phyloP scores from a whole-genome alignment of 2,888 invertebrate species.

The Eupithecia inturbata region DNA sequence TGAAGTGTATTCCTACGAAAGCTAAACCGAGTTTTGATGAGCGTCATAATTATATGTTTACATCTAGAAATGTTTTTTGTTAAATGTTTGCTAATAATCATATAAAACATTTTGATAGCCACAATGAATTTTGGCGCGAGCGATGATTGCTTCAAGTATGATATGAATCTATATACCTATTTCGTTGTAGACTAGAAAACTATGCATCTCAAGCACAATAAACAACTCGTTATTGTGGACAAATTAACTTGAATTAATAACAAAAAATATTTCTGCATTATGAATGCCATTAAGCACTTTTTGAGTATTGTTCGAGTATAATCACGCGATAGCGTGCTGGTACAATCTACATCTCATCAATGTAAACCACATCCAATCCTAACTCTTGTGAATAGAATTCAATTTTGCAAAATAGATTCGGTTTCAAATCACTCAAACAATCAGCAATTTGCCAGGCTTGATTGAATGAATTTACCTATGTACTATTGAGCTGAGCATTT shows the following conservation, averaged over 20 bases:
- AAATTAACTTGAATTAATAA: constrained; percentile 37
- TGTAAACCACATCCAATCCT: constrained; percentile 24
- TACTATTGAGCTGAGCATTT: constrained; percentile 30
- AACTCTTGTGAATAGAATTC: constrained; percentile 26
- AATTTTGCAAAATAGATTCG: constrained; percentile 31
- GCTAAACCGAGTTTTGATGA: background rate
- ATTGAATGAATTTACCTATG: constrained; percentile 41
- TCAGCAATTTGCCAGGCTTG: constrained; percentile 49
- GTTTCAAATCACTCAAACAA: constrained; percentile 41
- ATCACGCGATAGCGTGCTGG: constrained; percentile 49
- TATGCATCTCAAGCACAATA: background rate
- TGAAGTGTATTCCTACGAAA: background rate
- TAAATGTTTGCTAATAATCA: no score
- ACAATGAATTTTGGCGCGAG: background rate
- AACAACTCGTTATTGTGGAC: background rate
- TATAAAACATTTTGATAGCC: background rate
- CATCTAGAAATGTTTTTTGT: background rate
- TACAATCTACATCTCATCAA: constrained; percentile 35
- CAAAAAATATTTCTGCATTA: constrained; percentile 56
- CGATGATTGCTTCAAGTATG: background rate
- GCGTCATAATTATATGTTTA: background rate
- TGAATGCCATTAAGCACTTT: constrained; percentile 55
- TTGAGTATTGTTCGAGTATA: constrained; percentile 44
- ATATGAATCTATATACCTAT: no score
- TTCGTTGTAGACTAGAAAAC: background rate